Base-by-base conservation (phyloP, 2,888 invertebrate species). In the Heterodera filipjevi region DNA sequence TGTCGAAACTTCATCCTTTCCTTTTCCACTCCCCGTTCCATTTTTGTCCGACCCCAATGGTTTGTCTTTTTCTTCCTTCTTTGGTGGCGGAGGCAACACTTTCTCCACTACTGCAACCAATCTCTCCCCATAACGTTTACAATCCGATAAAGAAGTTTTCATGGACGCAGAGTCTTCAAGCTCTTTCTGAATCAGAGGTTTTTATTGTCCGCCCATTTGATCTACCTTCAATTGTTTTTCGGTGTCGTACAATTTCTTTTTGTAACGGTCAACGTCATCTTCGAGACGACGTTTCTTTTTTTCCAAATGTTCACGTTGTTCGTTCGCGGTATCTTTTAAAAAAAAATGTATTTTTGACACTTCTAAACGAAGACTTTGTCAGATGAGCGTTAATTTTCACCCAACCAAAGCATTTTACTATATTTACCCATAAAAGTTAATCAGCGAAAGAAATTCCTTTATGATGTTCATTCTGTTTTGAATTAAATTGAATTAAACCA, bases 251-350 rank as follows among this genome's bases (percentile, higher is more conserved):
- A 88, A 76, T 72, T 86, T 86, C 81, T 88, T 89, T 76, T 86
- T 85, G 33, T 85, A 83, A 64, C 85, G 85, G 14, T 85, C 85
- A 35, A 86, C 80, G 77, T 88, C 87, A 12, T 85, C 85, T 32
- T 87, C 87, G 66, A 88, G 81, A 19, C 85, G 83, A 64, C 85
- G 84, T 79, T 85, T 86, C 73, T 85, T 86, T 82, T 87, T 87
- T 22, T 87, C 86, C 77, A 86, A 59, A 27, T 66, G 32, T 33
- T 85, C 84, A 14, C 79, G 75, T 49, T 83, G 81, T 44, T 84
- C 84, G 53, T 83, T 85, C 19, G 75, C 68, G 14, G 39, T 71
- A 53, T 82, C 84, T 84, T 35, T 66, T 82, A 49, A 35, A 75
- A 27, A 44, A 35, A 75, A 14, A 22, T 1, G n/a, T n/a, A n/a